These are phyloP conservation scores for Hippocampus barbouri DNA, from an alignment of 2,113 vertebrate species.

Conservation along the genomic window DNA sequence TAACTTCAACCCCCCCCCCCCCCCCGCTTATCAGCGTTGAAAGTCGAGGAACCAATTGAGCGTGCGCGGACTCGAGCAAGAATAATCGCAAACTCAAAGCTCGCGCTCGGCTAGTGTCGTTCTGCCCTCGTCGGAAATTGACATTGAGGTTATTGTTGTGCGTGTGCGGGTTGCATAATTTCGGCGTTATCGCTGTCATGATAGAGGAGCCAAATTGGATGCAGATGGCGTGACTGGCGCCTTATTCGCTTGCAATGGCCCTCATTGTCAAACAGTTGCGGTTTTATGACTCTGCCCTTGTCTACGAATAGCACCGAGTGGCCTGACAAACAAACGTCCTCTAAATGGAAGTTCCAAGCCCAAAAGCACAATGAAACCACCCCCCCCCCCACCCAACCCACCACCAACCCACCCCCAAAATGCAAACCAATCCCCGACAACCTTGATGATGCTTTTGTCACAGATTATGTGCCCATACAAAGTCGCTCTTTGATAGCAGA, in stretches of 20 bases:
- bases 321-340: slow-evolving; percentile 1
- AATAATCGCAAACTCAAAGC: slow-evolving; percentile 14
- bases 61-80: slow-evolving; percentile 14
- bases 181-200: slow-evolving; percentile 27
- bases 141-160: slow-evolving; percentile 38
- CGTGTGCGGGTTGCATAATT: slow-evolving; percentile 26
- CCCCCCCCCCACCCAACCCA: not conserved
- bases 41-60: not conserved
- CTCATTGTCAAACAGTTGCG: slow-evolving; percentile 23
- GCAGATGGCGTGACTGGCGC: slow-evolving; percentile 48
- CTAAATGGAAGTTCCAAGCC: slow-evolving; percentile 2
- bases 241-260: slow-evolving; percentile 18
- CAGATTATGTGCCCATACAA: not conserved
- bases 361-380: not conserved
- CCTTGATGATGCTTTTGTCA: not conserved
- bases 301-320: slow-evolving; percentile 3
- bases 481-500: slow-evolving; percentile 1
- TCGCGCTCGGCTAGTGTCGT: not conserved
- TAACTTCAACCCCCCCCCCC: not conserved
- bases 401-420: not conserved
- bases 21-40: slow-evolving; percentile 14
- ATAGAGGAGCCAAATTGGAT: slow-evolving; percentile 37
- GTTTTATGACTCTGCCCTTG: slow-evolving; percentile 24
- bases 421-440: not conserved
- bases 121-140: slow-evolving; percentile 13